Evolutionary conservation across 2,888 invertebrate genomes (phyloP).

Genomic region (Lycia hirtaria): DNA sequence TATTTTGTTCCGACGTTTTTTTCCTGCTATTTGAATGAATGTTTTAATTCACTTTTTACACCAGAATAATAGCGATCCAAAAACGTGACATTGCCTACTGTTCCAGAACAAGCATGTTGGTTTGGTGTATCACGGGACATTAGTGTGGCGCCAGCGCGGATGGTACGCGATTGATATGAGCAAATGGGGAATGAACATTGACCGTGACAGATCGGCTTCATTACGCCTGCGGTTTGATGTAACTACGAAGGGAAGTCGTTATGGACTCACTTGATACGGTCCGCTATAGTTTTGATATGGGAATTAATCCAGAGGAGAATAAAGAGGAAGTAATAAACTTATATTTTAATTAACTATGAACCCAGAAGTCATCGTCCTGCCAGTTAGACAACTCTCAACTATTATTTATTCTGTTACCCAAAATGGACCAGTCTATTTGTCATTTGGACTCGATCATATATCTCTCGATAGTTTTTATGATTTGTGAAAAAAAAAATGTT

Average conservation of each 20-base stretch:
- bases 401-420: too few species aligned
- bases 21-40: too few species aligned
- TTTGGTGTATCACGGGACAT: constrained; percentile 47
- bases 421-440: too few species aligned
- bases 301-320: too few species aligned
- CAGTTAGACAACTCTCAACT: too few species aligned
- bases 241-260: constrained; percentile 7
- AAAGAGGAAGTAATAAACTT: too few species aligned
- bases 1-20: not conserved
- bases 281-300: not conserved
- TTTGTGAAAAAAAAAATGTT: too few species aligned
- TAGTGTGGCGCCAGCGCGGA: constrained; percentile 66
- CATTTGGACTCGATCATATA: too few species aligned
- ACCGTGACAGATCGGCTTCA: constrained; percentile 60
- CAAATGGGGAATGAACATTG: constrained; percentile 53
- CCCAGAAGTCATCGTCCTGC: too few species aligned
- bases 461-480: too few species aligned
- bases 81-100: constrained; percentile 14
- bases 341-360: too few species aligned
- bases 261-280: not conserved
- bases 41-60: too few species aligned
- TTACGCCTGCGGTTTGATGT: constrained; percentile 23
- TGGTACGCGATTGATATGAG: constrained; percentile 42
- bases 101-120: not conserved
- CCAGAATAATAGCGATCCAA: not conserved